Conservation (phyloP, 2,888 invertebrate species). For the Pediacus dermestoides region DNA sequence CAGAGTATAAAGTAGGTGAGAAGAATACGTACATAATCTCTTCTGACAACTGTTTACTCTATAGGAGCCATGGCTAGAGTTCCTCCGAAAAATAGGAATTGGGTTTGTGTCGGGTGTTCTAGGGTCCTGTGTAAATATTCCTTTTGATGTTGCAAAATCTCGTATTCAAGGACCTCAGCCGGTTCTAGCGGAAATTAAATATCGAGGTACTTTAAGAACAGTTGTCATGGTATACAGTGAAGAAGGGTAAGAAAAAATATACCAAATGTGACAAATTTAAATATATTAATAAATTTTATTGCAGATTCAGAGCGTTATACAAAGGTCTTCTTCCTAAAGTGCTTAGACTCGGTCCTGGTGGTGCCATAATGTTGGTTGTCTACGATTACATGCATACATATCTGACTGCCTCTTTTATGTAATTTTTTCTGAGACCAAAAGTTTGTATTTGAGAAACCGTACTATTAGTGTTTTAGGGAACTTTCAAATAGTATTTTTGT, state of each 20-base stretch:
- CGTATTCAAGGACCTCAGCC: constrained; percentile 93
- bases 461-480: no score
- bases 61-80: constrained; percentile 67
- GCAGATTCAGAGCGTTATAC: constrained; percentile 79
- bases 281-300: constrained; percentile 39
- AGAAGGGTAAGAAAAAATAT: constrained; percentile 71
- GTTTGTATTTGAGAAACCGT: constrained; percentile 4
- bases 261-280: no score
- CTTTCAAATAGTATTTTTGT: no score
- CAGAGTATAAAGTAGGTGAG: constrained; percentile 59
- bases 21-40: constrained; percentile 7
- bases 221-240: constrained; percentile 73
- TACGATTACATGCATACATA: constrained; percentile 82
- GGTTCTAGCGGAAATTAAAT: constrained; percentile 67
- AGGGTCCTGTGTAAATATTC: constrained; percentile 86
- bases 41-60: constrained; percentile 28
- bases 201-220: constrained; percentile 70
- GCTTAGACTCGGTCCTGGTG: constrained; percentile 87
- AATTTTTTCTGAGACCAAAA: constrained; percentile 3
- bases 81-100: constrained; percentile 71
- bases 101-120: constrained; percentile 86
- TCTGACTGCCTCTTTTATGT: constrained; percentile 55
- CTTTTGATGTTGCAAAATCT: constrained; percentile 94
- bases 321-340: constrained; percentile 91
- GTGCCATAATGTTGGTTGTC: constrained; percentile 91